Base-by-base conservation (phyloP, 2,888 invertebrate genomes). In the Allolobophora icterica region DNA sequence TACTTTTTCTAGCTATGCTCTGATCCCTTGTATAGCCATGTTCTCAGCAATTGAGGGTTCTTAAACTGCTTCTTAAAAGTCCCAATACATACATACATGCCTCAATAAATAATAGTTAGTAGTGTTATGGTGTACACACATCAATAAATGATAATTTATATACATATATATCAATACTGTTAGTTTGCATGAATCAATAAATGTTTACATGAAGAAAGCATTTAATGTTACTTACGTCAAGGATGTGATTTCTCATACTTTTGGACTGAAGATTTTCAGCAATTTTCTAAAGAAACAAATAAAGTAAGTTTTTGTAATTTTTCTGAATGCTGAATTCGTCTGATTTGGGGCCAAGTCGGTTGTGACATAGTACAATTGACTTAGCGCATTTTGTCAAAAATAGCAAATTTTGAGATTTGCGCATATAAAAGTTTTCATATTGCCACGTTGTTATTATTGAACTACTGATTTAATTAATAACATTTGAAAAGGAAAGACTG, bases 191-290 rank as follows among this genome's bases (percentile, higher is more conserved):
- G 38, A 33, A 38, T 38, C 24, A 87, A 87, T 30, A 87, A 35
- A 87, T n/a, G 21, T 33, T 30, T 21, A 34, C 5, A 30, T 58
- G 30, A 30, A 58, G 30, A 58, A 58, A 11, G 58, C 71, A n/a
- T n/a, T 30, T 30, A 71, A 5, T 40, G 87, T 30, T 71, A 94
- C 94, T 94, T 92, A 94, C 94, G 91, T 97, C 97, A 94, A 97
- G 96, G 93, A 99, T 97, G 0, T 97, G 97, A 95, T 97, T 97
- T 91, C 98, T 96, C 91, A 98, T 97, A 95, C 97, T 97, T 94
- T 98, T 98, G 0, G 97, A 97, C 93, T 97, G 97, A 90, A 98
- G 96, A n/a, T 97, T 97, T 24, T 97, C 96, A 11, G 97, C 97
- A 93, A 95, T 94, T 93, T 93, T 94, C 95, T 95, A 93, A 42